Conservation (phyloP, 2,888 invertebrate genomes). For the Troilus luridus region DNA sequence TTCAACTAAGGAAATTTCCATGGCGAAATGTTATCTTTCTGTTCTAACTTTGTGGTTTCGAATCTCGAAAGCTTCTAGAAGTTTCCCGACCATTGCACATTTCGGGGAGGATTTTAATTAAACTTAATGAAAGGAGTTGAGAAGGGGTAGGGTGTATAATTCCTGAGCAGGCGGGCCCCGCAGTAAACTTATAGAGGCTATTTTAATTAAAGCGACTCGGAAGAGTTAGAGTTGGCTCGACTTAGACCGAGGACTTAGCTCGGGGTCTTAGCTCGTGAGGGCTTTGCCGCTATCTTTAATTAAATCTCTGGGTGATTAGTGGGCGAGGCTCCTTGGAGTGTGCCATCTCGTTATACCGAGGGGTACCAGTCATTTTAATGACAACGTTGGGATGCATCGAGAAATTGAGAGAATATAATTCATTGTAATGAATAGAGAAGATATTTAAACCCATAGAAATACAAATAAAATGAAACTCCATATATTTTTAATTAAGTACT, state of each 20-base stretch:
- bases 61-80: background rate
- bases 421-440: background rate
- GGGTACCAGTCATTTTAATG: background rate
- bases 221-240: constrained; percentile 13
- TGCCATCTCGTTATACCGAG: background rate
- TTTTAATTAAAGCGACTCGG: constrained; percentile 39
- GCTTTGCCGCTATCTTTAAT: constrained; percentile 46
- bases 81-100: constrained; percentile 21
- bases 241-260: constrained; percentile 11
- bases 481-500: background rate
- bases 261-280: constrained; percentile 6
- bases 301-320: constrained; percentile 37
- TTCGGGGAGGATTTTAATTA: constrained; percentile 37
- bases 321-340: background rate
- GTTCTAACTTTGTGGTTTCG: background rate
- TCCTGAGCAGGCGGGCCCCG: background rate
- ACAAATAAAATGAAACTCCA: background rate
- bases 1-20: background rate
- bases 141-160: background rate
- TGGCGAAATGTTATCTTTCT: background rate
- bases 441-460: background rate
- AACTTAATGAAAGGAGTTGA: constrained; percentile 41
- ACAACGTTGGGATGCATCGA: background rate
- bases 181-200: constrained; percentile 41
- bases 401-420: background rate